phyloP scores from a whole-genome alignment of 2,888 invertebrate species.

The Allygus modestus region DNA sequence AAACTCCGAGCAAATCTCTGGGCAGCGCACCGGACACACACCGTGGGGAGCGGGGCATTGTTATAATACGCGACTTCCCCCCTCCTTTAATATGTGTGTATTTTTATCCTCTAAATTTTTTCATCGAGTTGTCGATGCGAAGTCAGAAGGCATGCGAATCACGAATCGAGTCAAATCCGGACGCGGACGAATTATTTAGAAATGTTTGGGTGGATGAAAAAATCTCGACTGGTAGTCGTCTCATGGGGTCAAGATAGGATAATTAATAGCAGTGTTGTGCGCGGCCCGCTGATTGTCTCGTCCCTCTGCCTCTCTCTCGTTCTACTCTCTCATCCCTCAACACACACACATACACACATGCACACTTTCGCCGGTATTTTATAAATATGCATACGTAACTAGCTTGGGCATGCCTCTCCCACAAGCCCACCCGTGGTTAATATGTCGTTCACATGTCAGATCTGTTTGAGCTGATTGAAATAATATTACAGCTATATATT shows the following conservation, averaged over 20 bases:
- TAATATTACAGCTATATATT: no score
- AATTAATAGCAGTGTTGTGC: slow-evolving; percentile 60
- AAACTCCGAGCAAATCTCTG: slow-evolving; percentile 59
- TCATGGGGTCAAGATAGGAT: slow-evolving; percentile 61
- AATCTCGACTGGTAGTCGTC: slow-evolving; percentile 56
- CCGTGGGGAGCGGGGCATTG: slow-evolving; percentile 28
- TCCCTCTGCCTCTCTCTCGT: background rate
- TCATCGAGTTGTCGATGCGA: slow-evolving; percentile 62
- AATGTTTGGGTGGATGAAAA: slow-evolving; percentile 59
- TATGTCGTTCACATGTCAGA: no score
- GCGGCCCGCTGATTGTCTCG: slow-evolving; percentile 31
- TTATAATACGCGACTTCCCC: slow-evolving; percentile 54
- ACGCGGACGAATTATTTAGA: slow-evolving; percentile 65
- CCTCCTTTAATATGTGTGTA: slow-evolving; percentile 60
- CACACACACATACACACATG: no score
- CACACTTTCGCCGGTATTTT: background rate
- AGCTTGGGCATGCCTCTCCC: background rate
- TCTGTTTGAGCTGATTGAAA: no score
- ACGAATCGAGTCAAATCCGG: slow-evolving; percentile 62
- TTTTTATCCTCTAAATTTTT: slow-evolving; percentile 60
- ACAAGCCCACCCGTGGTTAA: background rate
- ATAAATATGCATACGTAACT: slow-evolving; percentile 20
- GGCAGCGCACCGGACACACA: slow-evolving; percentile 60
- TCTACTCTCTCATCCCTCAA: background rate
- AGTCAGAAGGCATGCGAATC: slow-evolving; percentile 64